Conservation (phyloP, 1,140 invertebrate species). For the Thereuonema tuberculata region DNA sequence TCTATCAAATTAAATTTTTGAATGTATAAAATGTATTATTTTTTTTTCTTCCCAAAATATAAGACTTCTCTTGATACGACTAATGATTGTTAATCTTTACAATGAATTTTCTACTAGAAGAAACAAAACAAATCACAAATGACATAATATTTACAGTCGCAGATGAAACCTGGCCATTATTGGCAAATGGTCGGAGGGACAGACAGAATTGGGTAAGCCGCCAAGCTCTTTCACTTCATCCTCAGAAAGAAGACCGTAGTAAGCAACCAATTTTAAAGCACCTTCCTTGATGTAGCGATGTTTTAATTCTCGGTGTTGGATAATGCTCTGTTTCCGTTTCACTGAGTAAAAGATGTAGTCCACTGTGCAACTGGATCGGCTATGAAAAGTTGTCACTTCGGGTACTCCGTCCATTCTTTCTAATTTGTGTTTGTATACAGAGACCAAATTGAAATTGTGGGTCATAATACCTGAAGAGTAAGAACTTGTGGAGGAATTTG, state of each 20-base stretch:
- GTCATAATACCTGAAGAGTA: slow-evolving; percentile 16
- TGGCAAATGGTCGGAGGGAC: slow-evolving; percentile 63
- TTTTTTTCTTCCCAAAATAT: too few relatives aligned
- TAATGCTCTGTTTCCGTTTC: background rate
- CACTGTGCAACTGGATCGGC: slow-evolving; percentile 22
- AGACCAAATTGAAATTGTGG: slow-evolving; percentile 28
- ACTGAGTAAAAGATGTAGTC: slow-evolving; percentile 32
- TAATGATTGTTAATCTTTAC: too few relatives aligned
- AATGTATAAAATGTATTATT: too few relatives aligned
- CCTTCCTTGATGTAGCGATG: slow-evolving; percentile 18
- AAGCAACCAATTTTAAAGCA: slow-evolving; percentile 41
- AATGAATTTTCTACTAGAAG: too few relatives aligned
- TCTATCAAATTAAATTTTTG: too few relatives aligned
- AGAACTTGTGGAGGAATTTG: background rate
- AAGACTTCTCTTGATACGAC: too few relatives aligned
- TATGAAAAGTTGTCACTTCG: slow-evolving; percentile 27
- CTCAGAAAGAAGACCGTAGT: slow-evolving; percentile 45
- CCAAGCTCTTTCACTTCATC: slow-evolving; percentile 42
- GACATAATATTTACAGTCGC: too few relatives aligned
- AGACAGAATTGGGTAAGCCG: slow-evolving; percentile 51
- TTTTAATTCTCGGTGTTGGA: background rate
- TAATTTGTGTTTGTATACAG: slow-evolving; percentile 25
- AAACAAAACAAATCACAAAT: too few relatives aligned
- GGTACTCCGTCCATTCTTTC: background rate
- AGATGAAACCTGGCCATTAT: slow-evolving; percentile 45